Evolutionary conservation across 2,113 vertebrate genomes (phyloP).

Genomic region (Climacteris rufus): DNA sequence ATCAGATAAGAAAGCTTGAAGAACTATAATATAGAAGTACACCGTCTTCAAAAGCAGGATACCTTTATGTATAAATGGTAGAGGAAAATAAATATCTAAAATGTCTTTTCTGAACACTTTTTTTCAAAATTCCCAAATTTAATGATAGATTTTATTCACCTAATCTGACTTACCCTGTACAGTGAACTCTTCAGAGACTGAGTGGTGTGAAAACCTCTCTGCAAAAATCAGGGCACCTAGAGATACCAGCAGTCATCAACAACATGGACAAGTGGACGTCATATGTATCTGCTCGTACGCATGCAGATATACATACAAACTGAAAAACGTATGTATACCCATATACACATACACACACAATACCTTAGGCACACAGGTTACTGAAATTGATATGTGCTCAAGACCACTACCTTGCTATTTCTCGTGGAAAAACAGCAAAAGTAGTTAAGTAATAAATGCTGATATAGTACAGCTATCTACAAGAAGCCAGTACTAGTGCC

Average conservation of each 20-base stretch:
- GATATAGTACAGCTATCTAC: background rate
- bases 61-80: background rate
- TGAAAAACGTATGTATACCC: background rate
- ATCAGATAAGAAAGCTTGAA: background rate
- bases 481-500: background rate
- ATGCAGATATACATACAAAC: background rate
- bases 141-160: background rate
- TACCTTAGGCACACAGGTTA: background rate
- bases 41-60: background rate
- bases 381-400: background rate
- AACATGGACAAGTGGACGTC: background rate
- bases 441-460: background rate
- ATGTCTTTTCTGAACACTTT: background rate
- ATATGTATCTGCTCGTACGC: background rate
- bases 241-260: background rate
- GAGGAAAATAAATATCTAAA: background rate
- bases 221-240: background rate
- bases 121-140: background rate
- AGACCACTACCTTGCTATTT: background rate
- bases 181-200: background rate
- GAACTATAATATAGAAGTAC: background rate
- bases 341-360: rapidly evolving
- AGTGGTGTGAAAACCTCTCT: background rate
- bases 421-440: background rate
- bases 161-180: background rate